phyloP scores from a whole-genome alignment of 2,888 invertebrate genomes.

The Cylindroiulus punctatus region DNA sequence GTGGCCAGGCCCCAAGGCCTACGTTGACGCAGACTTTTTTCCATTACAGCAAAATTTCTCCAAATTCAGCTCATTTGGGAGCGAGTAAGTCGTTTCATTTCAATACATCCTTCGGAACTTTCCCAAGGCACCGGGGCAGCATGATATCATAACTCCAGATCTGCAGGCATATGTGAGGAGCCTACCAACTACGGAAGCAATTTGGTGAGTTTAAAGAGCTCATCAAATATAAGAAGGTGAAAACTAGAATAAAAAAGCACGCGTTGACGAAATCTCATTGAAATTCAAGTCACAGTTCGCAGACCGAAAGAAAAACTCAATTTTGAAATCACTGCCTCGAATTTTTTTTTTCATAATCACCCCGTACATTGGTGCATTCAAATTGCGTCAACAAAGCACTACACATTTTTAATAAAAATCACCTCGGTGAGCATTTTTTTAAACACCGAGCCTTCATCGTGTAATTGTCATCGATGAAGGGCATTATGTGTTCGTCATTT shows the following conservation, averaged over 20 bases:
- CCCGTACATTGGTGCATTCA: neutral
- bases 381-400: neutral
- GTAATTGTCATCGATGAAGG: neutral
- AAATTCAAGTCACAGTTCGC: conserved; percentile 21
- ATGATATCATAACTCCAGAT: conserved; percentile 38
- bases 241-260: neutral
- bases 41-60: neutral
- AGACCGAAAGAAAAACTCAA: neutral
- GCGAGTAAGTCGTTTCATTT: neutral
- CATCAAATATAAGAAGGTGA: conserved; percentile 34
- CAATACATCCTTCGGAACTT: conserved; percentile 22
- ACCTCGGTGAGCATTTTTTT: neutral
- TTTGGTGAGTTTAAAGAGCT: conserved; percentile 20
- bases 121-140: neutral
- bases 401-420: neutral
- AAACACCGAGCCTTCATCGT: neutral
- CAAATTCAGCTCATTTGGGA: neutral
- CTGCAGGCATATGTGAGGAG: neutral
- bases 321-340: neutral
- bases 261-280: neutral
- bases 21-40: neutral
- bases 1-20: neutral
- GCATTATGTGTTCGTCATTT: neutral
- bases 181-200: conserved; percentile 37
- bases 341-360: neutral